Conservation (phyloP, 1,140 invertebrate species). For the Lasioglossum baleicum region DNA sequence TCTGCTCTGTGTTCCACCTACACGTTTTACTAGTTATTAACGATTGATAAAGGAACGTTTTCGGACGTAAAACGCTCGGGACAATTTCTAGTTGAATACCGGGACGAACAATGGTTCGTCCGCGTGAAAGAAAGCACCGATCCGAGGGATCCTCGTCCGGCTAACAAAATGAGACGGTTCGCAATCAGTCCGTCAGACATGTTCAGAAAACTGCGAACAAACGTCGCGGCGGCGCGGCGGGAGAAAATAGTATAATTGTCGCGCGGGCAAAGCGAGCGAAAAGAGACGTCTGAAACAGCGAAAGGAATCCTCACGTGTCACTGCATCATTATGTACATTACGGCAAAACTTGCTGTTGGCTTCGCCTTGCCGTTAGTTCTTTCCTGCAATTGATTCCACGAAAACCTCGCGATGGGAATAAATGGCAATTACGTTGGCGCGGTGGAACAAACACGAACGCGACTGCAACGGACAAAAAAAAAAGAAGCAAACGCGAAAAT, state of each 20-base stretch:
- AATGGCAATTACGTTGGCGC: constrained; percentile 25
- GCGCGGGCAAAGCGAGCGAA: constrained; percentile 11
- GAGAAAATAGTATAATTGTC: constrained; percentile 21
- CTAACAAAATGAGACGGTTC: no score
- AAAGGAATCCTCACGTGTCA: constrained; percentile 58
- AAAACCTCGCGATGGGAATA: constrained; percentile 40
- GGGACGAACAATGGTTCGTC: neutral
- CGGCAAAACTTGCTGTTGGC: constrained; percentile 38
- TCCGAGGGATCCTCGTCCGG: no score
- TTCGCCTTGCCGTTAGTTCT: constrained; percentile 45
- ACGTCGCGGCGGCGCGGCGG: neutral
- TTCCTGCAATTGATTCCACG: constrained; percentile 45
- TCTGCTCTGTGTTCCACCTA: no score
- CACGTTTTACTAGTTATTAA: no score
- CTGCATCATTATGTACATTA: constrained; percentile 56
- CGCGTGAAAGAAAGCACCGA: neutral
- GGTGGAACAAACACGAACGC: constrained; percentile 34
- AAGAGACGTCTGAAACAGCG: constrained; percentile 36
- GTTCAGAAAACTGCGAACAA: constrained; percentile 2
- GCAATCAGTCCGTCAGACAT: neutral
- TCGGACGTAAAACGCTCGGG: no score
- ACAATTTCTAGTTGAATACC: no score
- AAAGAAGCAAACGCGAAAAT: no score
- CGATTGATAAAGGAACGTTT: no score
- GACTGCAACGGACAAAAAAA: no score